Base-by-base conservation (phyloP, 2,797 vertebrate species). In the Poecile montanus region DNA sequence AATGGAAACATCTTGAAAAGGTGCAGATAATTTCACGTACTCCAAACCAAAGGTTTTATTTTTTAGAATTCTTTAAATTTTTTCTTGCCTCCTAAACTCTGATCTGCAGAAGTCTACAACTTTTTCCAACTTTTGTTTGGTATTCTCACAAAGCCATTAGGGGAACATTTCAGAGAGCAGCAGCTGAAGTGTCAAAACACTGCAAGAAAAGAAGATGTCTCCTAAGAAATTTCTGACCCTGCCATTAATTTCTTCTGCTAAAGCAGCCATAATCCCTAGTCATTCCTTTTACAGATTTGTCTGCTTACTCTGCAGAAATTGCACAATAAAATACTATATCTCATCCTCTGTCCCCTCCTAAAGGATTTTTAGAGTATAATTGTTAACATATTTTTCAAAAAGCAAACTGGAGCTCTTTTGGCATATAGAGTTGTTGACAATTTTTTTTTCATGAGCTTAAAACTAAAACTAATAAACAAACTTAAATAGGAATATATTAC, bases 301-400 rank as follows among this genome's bases (percentile, higher is more conserved):
- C 63, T 71, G 60, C 84, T 94, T 92, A 82, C 38, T 77, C 60
- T 54, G 65, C 89, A 87, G 70, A 93, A 93, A 88, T 23, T 34
- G 61, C 61, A 83, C 61, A 72, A 77, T 77, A 91, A 82, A 85
- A 85, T 62, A 54, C 30, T 16, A 91, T 94, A 77, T 65, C 84
- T 95, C 96, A 97, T 96, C 65, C 94, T 96, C 78, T 95, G 93
- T 97, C 93, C 92, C 93, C 94, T 96, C 95, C 94, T 95, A 95
- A 96, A 96, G 93, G 91, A 94, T 94, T 93, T 95, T 63, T 85
- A 47, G 75, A 91, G 94, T 87, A 96, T 80, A 91, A 91, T 88
- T 94, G 61, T 58, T 87, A 76, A 56, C 13, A 90, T 1, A 26
- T 40, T 45, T 91, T 76, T 76, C 23, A 53, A 45, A 78, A 91